phyloP scores from a whole-genome alignment of 2,797 vertebrate species.

The Siniperca scherzeri region DNA sequence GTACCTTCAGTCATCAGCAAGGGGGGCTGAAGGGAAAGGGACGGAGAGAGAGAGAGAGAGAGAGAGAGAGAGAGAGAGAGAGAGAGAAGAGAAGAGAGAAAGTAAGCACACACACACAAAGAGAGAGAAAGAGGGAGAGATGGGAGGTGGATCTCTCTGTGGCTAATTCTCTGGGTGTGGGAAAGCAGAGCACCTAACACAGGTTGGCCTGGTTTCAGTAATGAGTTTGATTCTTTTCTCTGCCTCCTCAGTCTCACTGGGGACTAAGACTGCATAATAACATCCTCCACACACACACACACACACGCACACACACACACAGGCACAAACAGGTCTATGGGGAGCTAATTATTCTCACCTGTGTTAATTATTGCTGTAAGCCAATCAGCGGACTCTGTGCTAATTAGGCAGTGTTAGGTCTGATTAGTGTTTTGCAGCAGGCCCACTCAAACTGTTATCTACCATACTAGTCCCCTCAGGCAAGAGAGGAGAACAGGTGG shows the following conservation, averaged over 20 bases:
- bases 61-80: slow-evolving; percentile 73
- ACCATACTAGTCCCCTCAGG: slow-evolving; percentile 95
- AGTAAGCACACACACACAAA: slow-evolving; percentile 16
- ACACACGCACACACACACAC: slow-evolving; percentile 46
- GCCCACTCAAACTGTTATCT: slow-evolving; percentile 90
- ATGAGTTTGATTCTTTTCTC: slow-evolving; percentile 93
- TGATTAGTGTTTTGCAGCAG: slow-evolving; percentile 95
- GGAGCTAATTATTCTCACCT: slow-evolving; percentile 99
- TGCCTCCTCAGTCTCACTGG: slow-evolving; percentile 88
- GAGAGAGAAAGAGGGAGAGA: slow-evolving; percentile 25
- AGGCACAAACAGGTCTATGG: slow-evolving; percentile 92
- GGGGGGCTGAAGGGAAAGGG: slow-evolving; percentile 88
- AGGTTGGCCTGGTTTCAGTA: slow-evolving; percentile 91
- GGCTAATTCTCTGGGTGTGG: slow-evolving; percentile 83
- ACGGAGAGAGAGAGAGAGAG: slow-evolving; percentile 80
- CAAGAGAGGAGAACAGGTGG: slow-evolving; percentile 85
- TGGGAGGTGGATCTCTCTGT: slow-evolving; percentile 67
- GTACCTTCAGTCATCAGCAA: slow-evolving; percentile 75
- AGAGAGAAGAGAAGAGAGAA: slow-evolving; percentile 18
- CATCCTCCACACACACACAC: slow-evolving; percentile 79
- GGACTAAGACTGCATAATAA: slow-evolving; percentile 91
- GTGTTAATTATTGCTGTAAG: slow-evolving; percentile 99
- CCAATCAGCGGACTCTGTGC: slow-evolving; percentile 97
- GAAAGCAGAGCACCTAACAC: slow-evolving; percentile 87
- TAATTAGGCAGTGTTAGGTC: slow-evolving; percentile 94